phyloP scores from a whole-genome alignment of 1,140 invertebrate genomes.

The Cydia amplana region DNA sequence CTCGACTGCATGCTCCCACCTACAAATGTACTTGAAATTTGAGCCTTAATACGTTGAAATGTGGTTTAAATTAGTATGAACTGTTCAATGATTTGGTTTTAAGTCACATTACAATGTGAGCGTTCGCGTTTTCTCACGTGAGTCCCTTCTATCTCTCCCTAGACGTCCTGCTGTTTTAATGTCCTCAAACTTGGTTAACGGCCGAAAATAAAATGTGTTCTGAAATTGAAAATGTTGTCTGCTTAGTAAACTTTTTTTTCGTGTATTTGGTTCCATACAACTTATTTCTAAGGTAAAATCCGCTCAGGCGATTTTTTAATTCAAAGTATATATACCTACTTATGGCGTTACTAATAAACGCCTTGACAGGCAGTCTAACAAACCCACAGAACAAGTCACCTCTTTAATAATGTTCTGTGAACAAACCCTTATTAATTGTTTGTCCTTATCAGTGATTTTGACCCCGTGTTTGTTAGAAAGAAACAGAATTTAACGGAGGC shows the following conservation, averaged over 20 bases:
- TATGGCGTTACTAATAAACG: too few relatives aligned
- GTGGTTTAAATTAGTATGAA: background rate
- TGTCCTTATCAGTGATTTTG: too few relatives aligned
- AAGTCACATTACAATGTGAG: background rate
- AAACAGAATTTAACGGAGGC: too few relatives aligned
- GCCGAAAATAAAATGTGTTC: constrained; percentile 9
- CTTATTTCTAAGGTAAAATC: background rate
- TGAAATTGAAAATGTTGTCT: background rate
- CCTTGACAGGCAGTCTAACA: too few relatives aligned
- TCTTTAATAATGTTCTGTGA: too few relatives aligned
- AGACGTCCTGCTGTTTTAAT: constrained; percentile 15
- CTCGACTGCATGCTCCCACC: background rate
- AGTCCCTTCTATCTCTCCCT: background rate
- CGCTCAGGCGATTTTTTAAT: too few relatives aligned
- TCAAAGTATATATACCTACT: too few relatives aligned
- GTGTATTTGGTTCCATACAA: background rate
- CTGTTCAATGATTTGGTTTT: background rate
- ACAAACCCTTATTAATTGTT: too few relatives aligned
- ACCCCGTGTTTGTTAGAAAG: too few relatives aligned
- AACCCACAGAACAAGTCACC: too few relatives aligned
- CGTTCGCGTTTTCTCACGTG: background rate
- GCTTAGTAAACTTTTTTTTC: background rate
- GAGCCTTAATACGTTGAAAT: background rate
- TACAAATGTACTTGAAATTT: background rate
- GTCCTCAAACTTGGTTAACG: background rate